Percentiles rank a stretch among this genome's conserved stretches.
phyloP scores from a whole-genome alignment of 2,888 invertebrate genomes.

The Colostygia pectinataria region DNA sequence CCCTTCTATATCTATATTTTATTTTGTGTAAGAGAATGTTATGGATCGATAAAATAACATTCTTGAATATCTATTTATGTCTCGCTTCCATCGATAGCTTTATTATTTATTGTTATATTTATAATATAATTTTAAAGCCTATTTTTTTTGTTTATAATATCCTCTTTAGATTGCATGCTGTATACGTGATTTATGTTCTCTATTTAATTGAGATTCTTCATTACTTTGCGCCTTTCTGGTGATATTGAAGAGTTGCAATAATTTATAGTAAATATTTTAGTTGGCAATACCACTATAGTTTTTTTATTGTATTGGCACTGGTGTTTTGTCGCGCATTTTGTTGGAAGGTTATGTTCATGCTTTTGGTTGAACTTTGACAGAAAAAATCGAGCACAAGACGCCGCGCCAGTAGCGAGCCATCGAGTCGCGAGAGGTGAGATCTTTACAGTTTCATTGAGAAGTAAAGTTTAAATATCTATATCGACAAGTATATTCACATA shows the following conservation, averaged over 20 bases:
- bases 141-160: conserved; percentile 52
- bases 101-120: conserved; percentile 49
- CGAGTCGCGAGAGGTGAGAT: conserved; percentile 68
- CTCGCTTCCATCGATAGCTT: conserved; percentile 75
- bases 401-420: conserved; percentile 64
- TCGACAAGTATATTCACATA: too few species aligned
- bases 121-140: conserved; percentile 58
- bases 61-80: conserved; percentile 40
- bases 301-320: conserved; percentile 82
- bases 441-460: too few species aligned
- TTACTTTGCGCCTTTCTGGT: conserved; percentile 28
- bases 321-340: conserved; percentile 58
- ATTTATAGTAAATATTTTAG: conserved; percentile 61
- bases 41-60: conserved; percentile 70
- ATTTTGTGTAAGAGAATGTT: conserved; percentile 67
- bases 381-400: conserved; percentile 74
- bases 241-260: conserved; percentile 55
- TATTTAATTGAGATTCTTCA: conserved; percentile 56
- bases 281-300: conserved; percentile 79
- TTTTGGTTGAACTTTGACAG: conserved; percentile 64
- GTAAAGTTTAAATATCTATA: too few species aligned
- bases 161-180: conserved; percentile 70
- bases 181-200: conserved; percentile 58
- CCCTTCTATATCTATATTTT: conserved; percentile 39
- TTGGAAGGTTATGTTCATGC: conserved; percentile 46